Conservation (phyloP, 1,140 invertebrate genomes). For the Oscheius sp. region DNA sequence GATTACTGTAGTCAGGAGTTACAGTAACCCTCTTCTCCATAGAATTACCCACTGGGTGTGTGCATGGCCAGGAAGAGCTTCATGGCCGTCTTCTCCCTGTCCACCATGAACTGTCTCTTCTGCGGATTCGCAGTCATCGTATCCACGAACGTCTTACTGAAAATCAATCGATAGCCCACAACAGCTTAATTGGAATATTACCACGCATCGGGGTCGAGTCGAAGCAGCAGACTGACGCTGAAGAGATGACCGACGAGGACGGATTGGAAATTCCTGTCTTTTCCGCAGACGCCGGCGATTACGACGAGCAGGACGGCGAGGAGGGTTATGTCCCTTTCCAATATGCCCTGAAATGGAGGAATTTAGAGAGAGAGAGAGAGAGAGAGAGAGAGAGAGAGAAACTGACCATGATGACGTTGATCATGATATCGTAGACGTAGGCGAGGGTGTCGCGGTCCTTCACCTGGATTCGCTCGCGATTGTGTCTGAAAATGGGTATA, state of each 20-base stretch:
- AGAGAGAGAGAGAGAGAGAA: neutral
- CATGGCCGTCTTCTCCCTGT: neutral
- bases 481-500: neutral
- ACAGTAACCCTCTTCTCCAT: too few relatives aligned
- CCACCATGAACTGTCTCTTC: too few relatives aligned
- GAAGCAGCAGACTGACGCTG: neutral
- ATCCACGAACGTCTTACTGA: neutral
- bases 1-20: neutral
- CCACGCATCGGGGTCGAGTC: neutral
- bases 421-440: neutral
- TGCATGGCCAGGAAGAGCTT: neutral
- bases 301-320: neutral
- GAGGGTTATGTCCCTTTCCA: neutral
- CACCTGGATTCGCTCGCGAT: neutral
- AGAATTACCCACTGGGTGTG: too few relatives aligned
- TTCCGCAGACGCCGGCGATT: neutral
- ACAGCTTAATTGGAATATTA: too few relatives aligned
- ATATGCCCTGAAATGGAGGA: neutral
- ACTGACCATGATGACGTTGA: neutral
- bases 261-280: neutral
- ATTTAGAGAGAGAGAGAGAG: neutral
- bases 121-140: neutral
- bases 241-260: neutral
- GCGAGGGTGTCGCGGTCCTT: neutral
- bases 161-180: too few relatives aligned